Conservation (phyloP, 2,888 invertebrate species). For the Drosophila fulvimacula region DNA sequence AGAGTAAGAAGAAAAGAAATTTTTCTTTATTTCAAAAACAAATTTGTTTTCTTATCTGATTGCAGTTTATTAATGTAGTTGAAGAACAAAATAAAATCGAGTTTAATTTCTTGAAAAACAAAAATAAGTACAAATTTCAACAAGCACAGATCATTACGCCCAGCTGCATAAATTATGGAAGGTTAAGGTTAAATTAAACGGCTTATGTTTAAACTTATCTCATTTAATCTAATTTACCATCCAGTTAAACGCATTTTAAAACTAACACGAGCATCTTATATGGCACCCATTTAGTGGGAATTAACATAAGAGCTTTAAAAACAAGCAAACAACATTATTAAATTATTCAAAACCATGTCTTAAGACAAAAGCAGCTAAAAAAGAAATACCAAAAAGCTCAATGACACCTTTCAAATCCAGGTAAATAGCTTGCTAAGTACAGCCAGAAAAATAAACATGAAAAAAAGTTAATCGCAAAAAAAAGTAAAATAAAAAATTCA, state of each 20-base stretch:
- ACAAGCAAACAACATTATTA: neutral
- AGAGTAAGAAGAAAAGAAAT: too few species aligned
- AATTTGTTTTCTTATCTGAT: too few species aligned
- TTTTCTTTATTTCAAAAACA: neutral
- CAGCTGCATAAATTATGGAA: slow-evolving; percentile 13
- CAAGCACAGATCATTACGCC: neutral
- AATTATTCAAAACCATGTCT: slow-evolving; percentile 2
- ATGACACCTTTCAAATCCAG: slow-evolving; percentile 45
- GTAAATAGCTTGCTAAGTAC: slow-evolving; percentile 26
- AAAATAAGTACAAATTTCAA: neutral
- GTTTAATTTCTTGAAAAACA: neutral
- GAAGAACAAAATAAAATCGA: neutral
- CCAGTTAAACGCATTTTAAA: slow-evolving; percentile 2
- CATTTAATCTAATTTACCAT: slow-evolving; percentile 14
- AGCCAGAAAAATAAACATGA: neutral
- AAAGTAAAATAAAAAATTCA: slow-evolving; percentile 8
- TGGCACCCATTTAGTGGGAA: slow-evolving; percentile 5
- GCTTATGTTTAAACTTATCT: slow-evolving; percentile 2
- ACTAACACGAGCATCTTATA: slow-evolving; percentile 1
- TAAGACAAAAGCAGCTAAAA: slow-evolving; percentile 5
- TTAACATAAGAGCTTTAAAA: neutral
- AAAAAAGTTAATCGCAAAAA: slow-evolving; percentile 14
- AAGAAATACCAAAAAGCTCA: slow-evolving; percentile 22
- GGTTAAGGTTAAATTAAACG: slow-evolving; percentile 1
- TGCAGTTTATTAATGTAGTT: too few species aligned